phyloP scores from a whole-genome alignment of 2,113 vertebrate species.

The Microtus pennsylvanicus region DNA sequence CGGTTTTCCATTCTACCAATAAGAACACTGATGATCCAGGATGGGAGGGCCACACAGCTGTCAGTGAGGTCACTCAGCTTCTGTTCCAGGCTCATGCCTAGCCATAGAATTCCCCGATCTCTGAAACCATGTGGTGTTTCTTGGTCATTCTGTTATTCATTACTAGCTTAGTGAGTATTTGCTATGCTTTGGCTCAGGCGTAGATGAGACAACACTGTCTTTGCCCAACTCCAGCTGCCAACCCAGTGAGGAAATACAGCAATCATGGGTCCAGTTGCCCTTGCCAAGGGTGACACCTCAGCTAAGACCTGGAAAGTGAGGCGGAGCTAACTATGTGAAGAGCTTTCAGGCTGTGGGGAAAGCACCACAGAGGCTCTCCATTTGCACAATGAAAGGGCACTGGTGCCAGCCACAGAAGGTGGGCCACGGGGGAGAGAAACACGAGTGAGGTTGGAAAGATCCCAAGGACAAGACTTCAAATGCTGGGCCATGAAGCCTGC shows the following conservation, averaged over 20 bases:
- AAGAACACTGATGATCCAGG: neutral
- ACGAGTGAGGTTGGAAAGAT: neutral
- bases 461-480: neutral
- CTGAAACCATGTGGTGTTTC: neutral
- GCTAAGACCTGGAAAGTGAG: neutral
- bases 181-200: neutral
- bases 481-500: neutral
- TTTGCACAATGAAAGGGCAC: conserved; percentile 4
- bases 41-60: neutral
- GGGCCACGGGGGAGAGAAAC: neutral
- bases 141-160: neutral
- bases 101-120: neutral
- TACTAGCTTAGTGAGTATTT: neutral
- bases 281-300: neutral
- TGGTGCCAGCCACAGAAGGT: neutral
- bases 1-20: neutral
- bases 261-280: neutral
- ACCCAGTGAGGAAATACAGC: neutral
- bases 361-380: neutral
- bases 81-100: neutral
- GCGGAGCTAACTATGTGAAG: neutral
- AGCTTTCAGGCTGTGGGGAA: neutral
- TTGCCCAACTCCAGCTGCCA: neutral
- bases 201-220: neutral
- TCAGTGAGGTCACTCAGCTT: neutral